A percentile compares a stretch with the other conserved stretches of the same genome.
These are phyloP conservation scores for Bufotes viridis DNA, from an alignment of 2,797 vertebrate species.

Conservation along the genomic window DNA sequence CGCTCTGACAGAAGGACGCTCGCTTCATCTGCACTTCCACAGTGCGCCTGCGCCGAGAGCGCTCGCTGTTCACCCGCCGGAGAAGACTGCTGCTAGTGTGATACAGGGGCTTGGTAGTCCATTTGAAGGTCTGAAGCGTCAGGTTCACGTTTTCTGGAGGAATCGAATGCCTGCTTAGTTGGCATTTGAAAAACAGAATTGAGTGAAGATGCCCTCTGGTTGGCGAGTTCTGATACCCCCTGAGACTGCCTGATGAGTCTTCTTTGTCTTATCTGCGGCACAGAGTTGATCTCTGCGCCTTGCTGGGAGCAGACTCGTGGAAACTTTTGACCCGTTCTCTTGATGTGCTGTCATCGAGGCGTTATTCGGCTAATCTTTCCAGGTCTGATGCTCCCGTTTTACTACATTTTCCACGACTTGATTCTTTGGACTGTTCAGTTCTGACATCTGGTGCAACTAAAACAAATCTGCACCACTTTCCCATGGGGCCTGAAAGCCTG, in stretches of 20 bases:
- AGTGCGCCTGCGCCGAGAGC: too few relatives aligned
- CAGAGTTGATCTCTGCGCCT: not conserved
- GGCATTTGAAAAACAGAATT: too few relatives aligned
- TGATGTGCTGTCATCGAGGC: not conserved
- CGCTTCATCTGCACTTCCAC: too few relatives aligned
- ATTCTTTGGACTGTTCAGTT: not conserved
- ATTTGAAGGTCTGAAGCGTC: too few relatives aligned
- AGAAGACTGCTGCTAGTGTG: too few relatives aligned
- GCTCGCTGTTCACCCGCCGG: too few relatives aligned
- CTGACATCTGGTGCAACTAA: conserved; percentile 45
- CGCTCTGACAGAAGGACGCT: too few relatives aligned
- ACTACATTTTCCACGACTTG: not conserved
- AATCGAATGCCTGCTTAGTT: too few relatives aligned
- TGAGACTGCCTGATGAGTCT: not conserved
- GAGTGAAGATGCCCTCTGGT: not conserved
- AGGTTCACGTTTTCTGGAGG: too few relatives aligned
- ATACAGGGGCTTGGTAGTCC: too few relatives aligned
- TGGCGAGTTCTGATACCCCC: not conserved
- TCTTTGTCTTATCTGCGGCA: not conserved
- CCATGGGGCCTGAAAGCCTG: not conserved
- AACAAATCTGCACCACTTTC: conserved; percentile 25
- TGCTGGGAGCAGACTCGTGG: not conserved
- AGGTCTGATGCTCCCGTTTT: not conserved
- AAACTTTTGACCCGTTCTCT: not conserved
- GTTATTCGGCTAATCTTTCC: not conserved